Evolutionary conservation across 2,888 invertebrate genomes (phyloP).

Genomic region (Cantharis rufa): DNA sequence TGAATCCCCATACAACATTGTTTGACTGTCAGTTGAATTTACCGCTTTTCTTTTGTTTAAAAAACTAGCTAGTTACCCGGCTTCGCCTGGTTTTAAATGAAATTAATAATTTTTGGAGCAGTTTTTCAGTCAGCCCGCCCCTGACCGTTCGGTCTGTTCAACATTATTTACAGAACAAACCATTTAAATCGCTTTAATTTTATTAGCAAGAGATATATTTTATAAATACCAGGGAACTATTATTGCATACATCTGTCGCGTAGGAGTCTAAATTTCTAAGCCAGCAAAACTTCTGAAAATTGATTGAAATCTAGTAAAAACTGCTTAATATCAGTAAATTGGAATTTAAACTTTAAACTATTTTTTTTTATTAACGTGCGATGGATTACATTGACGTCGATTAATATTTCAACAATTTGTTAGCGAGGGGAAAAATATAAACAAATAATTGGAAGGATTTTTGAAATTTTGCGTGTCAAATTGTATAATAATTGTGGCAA

Average conservation of each 20-base stretch:
- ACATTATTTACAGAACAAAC: not conserved
- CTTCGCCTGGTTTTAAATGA: no score
- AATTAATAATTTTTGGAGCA: no score
- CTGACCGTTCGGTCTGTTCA: not conserved
- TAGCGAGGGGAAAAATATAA: not conserved
- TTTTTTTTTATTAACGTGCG: not conserved
- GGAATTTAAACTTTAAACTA: not conserved
- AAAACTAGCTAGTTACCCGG: no score
- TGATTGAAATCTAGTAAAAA: not conserved
- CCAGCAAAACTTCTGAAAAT: not conserved
- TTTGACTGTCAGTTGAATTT: no score
- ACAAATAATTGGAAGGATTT: not conserved
- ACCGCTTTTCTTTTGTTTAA: no score
- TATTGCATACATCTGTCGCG: not conserved
- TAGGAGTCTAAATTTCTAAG: not conserved
- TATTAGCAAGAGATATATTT: not conserved
- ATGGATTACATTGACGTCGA: not conserved
- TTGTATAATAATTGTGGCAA: not conserved
- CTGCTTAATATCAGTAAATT: not conserved
- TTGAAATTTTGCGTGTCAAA: not conserved
- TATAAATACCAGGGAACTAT: not conserved
- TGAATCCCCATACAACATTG: no score
- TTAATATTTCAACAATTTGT: not conserved
- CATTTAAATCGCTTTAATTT: not conserved
- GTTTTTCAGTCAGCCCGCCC: not conserved